Evolutionary conservation across 2,113 vertebrate species (phyloP).

Genomic region (Bos indicus): DNA sequence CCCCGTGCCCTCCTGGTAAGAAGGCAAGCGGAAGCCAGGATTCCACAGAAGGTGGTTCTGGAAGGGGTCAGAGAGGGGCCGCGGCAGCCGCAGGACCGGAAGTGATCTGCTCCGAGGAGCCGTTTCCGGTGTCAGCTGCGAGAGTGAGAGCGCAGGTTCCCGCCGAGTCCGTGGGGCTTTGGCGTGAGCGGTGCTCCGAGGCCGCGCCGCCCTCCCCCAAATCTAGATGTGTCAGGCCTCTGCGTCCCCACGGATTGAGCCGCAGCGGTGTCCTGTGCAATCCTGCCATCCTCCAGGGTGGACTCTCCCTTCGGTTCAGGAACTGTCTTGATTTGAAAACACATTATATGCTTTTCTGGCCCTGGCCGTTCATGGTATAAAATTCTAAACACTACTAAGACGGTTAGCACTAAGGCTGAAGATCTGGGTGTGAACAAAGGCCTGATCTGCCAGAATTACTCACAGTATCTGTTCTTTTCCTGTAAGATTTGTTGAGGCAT

Average conservation of each 20-base stretch:
- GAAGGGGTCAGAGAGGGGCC: neutral
- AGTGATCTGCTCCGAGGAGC: neutral
- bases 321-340: neutral
- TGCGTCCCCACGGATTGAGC: accelerated
- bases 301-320: neutral
- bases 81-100: accelerated
- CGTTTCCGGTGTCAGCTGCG: neutral
- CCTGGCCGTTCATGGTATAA: neutral
- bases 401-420: neutral
- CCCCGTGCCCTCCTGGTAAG: accelerated
- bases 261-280: accelerated
- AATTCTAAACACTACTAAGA: neutral
- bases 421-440: neutral
- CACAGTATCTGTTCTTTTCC: too few relatives aligned
- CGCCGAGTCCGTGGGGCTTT: accelerated
- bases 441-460: neutral
- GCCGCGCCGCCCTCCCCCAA: accelerated
- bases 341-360: neutral
- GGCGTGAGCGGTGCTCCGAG: accelerated
- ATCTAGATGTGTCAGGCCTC: accelerated
- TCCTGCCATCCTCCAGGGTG: accelerated
- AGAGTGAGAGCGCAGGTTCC: accelerated
- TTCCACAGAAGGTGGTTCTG: accelerated
- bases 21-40: neutral
- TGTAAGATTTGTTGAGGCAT: neutral